A percentile compares a stretch with the other conserved stretches of the same genome.
These are phyloP conservation scores for Pandemis cinnamomeana DNA, from an alignment of 2,888 invertebrate species.

Conservation along the genomic window DNA sequence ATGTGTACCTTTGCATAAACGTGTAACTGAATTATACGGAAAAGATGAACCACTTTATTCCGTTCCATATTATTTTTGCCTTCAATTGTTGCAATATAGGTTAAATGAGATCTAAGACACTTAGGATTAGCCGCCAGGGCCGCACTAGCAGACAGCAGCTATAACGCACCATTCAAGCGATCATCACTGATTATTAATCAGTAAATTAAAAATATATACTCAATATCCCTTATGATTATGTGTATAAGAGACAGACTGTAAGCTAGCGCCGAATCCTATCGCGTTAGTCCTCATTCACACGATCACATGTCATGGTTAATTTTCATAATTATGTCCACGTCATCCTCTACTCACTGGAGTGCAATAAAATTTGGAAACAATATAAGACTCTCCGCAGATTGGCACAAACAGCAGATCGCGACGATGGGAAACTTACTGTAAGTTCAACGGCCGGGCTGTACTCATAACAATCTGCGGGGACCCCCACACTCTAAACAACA, in stretches of 20 bases:
- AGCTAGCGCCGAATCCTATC: conserved; percentile 1
- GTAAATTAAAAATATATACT: not conserved
- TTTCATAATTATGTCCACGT: not conserved
- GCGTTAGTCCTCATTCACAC: not conserved
- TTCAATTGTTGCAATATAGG: not conserved
- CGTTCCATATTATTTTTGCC: not conserved
- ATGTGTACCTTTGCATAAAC: conserved; percentile 1
- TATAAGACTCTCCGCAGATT: conserved; percentile 13
- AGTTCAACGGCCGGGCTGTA: not conserved
- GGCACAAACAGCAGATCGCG: not conserved
- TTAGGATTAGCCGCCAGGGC: not conserved
- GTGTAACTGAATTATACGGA: not conserved
- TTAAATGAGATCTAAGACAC: conserved; percentile 2
- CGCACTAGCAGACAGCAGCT: not conserved
- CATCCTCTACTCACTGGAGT: conserved; percentile 29
- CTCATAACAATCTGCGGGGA: conserved; percentile 11
- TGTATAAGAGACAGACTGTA: not conserved
- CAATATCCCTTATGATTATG: not conserved
- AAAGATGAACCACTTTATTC: not conserved
- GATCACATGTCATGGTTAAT: not conserved
- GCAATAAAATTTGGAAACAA: conserved; percentile 20
- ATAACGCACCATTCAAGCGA: too few relatives aligned
- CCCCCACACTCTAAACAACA: conserved; percentile 29
- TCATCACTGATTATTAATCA: not conserved
- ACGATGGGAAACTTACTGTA: not conserved